phyloP scores from a whole-genome alignment of 2,113 vertebrate species.

The Otocyon megalotis region DNA sequence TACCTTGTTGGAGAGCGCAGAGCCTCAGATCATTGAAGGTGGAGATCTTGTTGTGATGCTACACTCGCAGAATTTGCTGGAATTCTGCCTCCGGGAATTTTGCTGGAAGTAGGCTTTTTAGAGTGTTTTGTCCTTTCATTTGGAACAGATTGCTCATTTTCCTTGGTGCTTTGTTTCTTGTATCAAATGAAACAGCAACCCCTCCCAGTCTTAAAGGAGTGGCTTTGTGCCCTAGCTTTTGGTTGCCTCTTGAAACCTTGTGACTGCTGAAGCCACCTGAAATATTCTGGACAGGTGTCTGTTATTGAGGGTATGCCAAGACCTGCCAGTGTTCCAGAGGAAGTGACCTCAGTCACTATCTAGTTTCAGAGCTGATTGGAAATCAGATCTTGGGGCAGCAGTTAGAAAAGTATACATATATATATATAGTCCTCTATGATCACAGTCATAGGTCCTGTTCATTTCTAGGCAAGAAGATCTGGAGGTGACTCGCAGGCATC shows the following conservation, averaged over 20 bases:
- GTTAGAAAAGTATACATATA: background rate
- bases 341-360: background rate
- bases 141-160: background rate
- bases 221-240: background rate
- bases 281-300: background rate
- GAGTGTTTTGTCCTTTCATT: background rate
- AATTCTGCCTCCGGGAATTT: background rate
- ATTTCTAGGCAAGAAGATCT: background rate
- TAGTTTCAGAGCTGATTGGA: background rate
- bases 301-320: background rate
- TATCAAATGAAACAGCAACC: background rate
- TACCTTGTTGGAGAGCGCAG: background rate
- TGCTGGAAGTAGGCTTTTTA: background rate
- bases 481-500: background rate
- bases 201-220: background rate
- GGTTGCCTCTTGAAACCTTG: background rate
- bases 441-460: background rate
- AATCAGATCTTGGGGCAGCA: background rate
- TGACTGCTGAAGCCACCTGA: background rate
- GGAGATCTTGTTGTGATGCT: background rate
- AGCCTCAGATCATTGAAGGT: background rate
- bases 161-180: background rate
- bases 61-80: background rate
- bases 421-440: background rate
- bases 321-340: background rate